Evolutionary conservation across 53 echinoderm and acorn worm species (phyloP).

Genomic region (Antedon mediterranea): DNA sequence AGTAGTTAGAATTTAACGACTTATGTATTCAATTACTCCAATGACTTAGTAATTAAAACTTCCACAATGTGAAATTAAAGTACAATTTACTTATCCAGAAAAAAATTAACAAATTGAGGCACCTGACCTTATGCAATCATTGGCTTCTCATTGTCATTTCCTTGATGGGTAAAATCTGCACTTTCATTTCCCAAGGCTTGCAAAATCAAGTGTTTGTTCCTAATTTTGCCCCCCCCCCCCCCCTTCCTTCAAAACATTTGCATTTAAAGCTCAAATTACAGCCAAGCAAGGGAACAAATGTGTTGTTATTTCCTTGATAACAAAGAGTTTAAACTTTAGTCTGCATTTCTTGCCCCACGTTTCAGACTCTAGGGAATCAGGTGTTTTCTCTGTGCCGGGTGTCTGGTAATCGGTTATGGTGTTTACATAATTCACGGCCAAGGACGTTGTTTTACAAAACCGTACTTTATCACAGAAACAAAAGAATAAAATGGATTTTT

Average conservation of each 20-base stretch:
- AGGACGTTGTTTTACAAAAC: background rate
- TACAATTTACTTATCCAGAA: background rate
- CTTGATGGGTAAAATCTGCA: background rate
- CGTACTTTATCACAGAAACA: no score
- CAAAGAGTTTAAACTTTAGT: background rate
- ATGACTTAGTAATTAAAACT: background rate
- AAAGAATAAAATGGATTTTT: no score
- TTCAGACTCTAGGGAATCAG: background rate
- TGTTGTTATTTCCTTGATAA: background rate
- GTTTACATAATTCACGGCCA: background rate
- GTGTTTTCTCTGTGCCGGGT: background rate
- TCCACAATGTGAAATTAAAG: background rate
- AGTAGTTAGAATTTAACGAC: background rate
- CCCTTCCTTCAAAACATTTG: background rate
- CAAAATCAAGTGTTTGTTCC: background rate
- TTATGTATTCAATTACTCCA: background rate
- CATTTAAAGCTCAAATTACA: background rate
- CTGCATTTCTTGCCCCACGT: background rate
- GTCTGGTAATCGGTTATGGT: background rate
- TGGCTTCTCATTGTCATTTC: background rate
- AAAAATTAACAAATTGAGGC: background rate
- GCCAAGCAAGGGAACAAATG: background rate
- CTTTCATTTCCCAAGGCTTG: background rate
- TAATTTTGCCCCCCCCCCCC: background rate
- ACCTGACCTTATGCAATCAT: background rate